Base-by-base conservation (phyloP, 2,797 vertebrate species). In the Graptemys geographica region DNA sequence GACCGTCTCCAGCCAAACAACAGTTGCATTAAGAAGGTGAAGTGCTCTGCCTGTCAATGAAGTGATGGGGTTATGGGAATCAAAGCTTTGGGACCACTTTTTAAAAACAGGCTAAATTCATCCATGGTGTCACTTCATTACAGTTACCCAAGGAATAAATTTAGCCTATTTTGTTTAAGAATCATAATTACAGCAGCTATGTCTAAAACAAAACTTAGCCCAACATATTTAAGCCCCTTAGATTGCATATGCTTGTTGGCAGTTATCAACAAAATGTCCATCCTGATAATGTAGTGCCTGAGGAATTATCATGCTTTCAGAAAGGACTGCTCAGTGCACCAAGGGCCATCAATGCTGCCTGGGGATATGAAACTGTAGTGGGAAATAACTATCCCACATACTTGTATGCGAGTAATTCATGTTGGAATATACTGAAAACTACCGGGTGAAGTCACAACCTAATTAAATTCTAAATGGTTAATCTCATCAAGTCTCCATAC, bases 381-480 rank as follows among this genome's bases (percentile, higher is more conserved):
- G 85, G 80, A 92, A 90, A 78, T 5, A 72, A 89, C 81, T 47
- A 83, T 1, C 41, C 41, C 25, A 3, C 11, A 53, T 15, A 72
- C 51, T 55, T 76, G 37, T 8, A 1, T 0, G 3, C 4, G 4
- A 44, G 21, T 33, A 59, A 16, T 31, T 81, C 62, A 47, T 28
- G 23, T 78, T 81, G 69, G 84, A 81, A 89, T 83, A 53, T 3
- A 18, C 65, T 82, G 72, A n/a, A 89, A 52, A 84, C 27, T 57
- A 80, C 25, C 1, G 27, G 8, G 31, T 21, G 2, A 1, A 88
- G 62, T 49, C 72, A 87, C 33, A 83, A 76, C 9, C 12, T 72
- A 84, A 11, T 83, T 4, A 1, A 13, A 84, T 33, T 28, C 3
- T 90, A 86, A 84, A 47, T 28, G 44, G 74, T 44, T 47, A 76